A percentile compares a stretch with the other conserved stretches of the same genome.
Conservation (phyloP, 2,888 invertebrate species). For the Dasypolia templi region DNA sequence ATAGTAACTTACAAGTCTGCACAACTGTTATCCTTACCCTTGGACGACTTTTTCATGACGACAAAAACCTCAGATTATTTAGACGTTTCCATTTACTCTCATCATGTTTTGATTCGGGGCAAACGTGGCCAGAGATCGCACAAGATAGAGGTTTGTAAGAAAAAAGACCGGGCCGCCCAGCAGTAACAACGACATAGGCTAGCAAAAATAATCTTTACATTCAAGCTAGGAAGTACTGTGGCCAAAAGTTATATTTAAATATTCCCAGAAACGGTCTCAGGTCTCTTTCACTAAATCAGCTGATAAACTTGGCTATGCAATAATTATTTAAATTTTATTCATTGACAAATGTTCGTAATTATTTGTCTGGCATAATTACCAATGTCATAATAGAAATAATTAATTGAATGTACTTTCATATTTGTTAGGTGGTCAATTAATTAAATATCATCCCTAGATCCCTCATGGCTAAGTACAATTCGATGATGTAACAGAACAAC, state of each 20-base stretch:
- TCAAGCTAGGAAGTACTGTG: not conserved
- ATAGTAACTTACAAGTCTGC: constrained; percentile 38
- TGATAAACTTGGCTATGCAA: constrained; percentile 7
- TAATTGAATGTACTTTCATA: constrained; percentile 38
- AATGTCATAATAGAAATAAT: constrained; percentile 49
- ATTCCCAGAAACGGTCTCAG: constrained; percentile 4
- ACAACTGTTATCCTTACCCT: constrained; percentile 47
- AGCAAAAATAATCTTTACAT: not conserved
- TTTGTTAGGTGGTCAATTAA: constrained; percentile 31
- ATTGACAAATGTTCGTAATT: constrained; percentile 41
- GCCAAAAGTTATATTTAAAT: not conserved
- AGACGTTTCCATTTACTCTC: not conserved
- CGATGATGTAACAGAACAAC: constrained; percentile 13
- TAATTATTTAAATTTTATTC: constrained; percentile 25
- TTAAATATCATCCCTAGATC: constrained; percentile 25
- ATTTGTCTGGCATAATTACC: constrained; percentile 44
- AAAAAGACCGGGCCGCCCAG: not conserved
- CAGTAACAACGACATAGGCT: not conserved
- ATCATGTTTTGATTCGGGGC: not conserved
- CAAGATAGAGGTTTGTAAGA: not conserved
- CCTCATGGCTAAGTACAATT: constrained; percentile 15
- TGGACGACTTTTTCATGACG: constrained; percentile 16
- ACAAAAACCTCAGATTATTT: not conserved
- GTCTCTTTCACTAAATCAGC: not conserved
- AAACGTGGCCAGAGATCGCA: not conserved